phyloP scores from a whole-genome alignment of 1,140 invertebrate genomes.

The Drosophila sp. region DNA sequence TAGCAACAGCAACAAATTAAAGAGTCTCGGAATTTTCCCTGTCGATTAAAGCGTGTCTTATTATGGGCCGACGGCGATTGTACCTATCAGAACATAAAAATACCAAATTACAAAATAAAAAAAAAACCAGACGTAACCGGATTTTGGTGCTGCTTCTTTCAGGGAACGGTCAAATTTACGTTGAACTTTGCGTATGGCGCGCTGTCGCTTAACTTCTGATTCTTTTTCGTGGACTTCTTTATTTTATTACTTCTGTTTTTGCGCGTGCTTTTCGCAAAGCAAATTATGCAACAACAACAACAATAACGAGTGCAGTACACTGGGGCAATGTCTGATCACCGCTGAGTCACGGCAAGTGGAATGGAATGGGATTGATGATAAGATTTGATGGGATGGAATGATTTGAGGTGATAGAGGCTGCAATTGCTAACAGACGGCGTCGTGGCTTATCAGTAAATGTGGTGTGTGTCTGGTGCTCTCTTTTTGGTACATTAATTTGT shows the following conservation, averaged over 20 bases:
- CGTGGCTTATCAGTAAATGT: conserved; percentile 32
- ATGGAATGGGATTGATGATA: background rate
- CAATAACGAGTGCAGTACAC: conserved; percentile 17
- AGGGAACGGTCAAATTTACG: conserved; percentile 27
- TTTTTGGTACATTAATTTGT: conserved; percentile 2
- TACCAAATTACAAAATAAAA: background rate
- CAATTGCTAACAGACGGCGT: conserved; percentile 3
- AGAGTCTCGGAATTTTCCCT: conserved; percentile 31
- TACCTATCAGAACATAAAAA: conserved; percentile 19
- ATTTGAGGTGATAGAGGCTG: conserved; percentile 5
- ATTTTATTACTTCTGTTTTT: conserved; percentile 5
- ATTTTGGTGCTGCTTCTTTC: conserved; percentile 14
- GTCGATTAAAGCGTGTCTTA: conserved; percentile 25
- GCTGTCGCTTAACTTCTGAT: conserved; percentile 8
- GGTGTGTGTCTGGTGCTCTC: conserved; percentile 20
- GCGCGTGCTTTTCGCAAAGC: conserved; percentile 1
- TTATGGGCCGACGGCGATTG: conserved; percentile 9
- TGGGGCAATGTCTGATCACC: conserved; percentile 20
- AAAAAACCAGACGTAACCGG: conserved; percentile 40
- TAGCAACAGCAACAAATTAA: conserved; percentile 53
- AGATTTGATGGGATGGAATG: background rate
- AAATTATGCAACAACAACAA: conserved; percentile 43
- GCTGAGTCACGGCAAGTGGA: conserved; percentile 28
- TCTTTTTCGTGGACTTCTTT: background rate
- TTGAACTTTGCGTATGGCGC: conserved; percentile 43